A percentile compares a stretch with the other conserved stretches of the same genome.
Evolutionary conservation across 2,888 invertebrate species (phyloP).

Genomic region (Acanthococcus lagerstroemiae): DNA sequence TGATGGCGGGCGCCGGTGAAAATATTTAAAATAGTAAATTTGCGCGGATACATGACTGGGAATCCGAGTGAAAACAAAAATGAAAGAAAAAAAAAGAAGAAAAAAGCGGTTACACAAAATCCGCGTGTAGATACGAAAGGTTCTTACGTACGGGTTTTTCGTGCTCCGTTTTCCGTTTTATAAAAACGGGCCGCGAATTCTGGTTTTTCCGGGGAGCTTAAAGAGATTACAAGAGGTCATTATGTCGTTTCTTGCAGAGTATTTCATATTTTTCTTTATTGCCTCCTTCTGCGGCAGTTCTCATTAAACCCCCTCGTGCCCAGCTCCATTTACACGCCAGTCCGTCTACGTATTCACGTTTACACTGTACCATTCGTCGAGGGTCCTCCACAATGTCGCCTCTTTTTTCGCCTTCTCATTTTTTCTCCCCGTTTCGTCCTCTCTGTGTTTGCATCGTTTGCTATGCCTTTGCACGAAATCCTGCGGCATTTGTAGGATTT

Average conservation of each 20-base stretch:
- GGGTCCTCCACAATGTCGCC: conserved; percentile 19
- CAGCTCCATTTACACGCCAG: too few species aligned
- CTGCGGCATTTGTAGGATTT: conserved; percentile 25
- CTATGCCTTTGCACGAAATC: not conserved
- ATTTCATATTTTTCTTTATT: conserved; percentile 29
- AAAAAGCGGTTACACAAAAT: conserved; percentile 1
- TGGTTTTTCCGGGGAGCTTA: conserved; percentile 8
- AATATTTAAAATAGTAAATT: too few species aligned
- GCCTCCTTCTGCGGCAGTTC: conserved; percentile 23
- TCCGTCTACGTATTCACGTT: too few species aligned
- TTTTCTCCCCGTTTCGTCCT: too few species aligned
- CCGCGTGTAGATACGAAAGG: not conserved
- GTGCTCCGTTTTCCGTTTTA: not conserved
- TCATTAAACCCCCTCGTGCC: conserved; percentile 21
- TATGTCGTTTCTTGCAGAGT: conserved; percentile 27
- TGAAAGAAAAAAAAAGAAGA: conserved; percentile 4
- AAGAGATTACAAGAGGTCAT: conserved; percentile 29
- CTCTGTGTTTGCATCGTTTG: too few species aligned
- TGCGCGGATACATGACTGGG: too few species aligned
- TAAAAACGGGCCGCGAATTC: conserved; percentile 24
- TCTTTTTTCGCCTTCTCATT: not conserved
- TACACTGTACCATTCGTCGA: too few species aligned
- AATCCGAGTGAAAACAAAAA: too few species aligned
- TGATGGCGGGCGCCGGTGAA: too few species aligned
- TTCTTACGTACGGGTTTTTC: conserved; percentile 3